Base-by-base conservation (phyloP, 2,113 vertebrate species). In the Hippocampus guttulatus region DNA sequence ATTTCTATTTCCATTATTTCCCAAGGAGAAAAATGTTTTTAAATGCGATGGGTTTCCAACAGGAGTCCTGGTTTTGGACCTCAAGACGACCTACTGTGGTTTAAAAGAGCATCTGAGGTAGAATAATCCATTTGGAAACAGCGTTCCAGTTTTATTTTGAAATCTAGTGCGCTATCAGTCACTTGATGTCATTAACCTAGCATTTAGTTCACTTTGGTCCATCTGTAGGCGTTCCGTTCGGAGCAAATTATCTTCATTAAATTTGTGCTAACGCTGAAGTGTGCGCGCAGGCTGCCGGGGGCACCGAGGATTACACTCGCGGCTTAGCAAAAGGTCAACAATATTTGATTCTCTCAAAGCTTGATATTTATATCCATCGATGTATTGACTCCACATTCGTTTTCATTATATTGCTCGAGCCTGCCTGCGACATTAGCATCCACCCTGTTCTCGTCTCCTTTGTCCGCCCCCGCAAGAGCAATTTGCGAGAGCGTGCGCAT, bases 291-390 rank as follows among this genome's bases (percentile, higher is more conserved):
- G 82, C 80, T 68, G 74, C 63, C 57, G 10, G 64, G 41, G 79
- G 81, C 78, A 25, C 74, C 52, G 62, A 81, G 85, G 83, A 87
- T 89, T 85, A 81, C 75, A 55, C 61, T 58, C 81, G 86, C 77
- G 82, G 80, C 84, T 72, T 49, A 64, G 62, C 49, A 67, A 90
- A 90, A 91, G 87, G 87, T 89, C 85, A 87, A 81, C 75, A 74
- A 75, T 84, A 82, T 88, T 88, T 84, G 84, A 88, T 89, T 89
- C 81, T 77, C 80, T 87, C 81, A 89, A 87, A 88, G 84, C 86
- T 89, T 88, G 75, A 84, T 88, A 75, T 85, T 88, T 87, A 85
- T 85, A 84, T 75, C 21, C 67, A 41, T 68, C 78, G 77, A 75
- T 80, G 81, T 85, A 87, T 88, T 58, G 75, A 90, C 79, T 81